Base-by-base conservation (phyloP, 1,140 invertebrate genomes). In the Watersipora subatra region DNA sequence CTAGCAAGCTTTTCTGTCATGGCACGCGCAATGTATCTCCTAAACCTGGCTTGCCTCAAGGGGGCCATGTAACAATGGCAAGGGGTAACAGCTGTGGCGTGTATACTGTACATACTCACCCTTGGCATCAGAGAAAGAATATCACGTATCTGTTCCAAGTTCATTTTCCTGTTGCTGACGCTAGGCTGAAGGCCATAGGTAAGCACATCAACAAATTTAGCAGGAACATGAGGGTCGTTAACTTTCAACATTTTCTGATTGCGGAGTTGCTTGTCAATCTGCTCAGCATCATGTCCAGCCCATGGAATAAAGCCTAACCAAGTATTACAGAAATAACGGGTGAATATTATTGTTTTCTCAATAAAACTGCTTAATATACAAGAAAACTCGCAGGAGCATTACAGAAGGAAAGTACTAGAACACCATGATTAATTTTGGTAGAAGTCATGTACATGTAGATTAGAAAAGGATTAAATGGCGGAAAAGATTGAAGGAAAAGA, bases 131-230 rank as follows among this genome's bases (percentile, higher is more conserved):
- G 22, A 12, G 22, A 59, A 28, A 59, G 58, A 24, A 59, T 22
- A 28, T 59, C 58, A 12, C 58, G 7, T 7, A 59, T 28, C 17
- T 59, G 58, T 22, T 59, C 58, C 22, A 59, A 28, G 58, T 28
- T 59, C 58, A 59, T 59, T 28, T 59, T 59, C 7, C 58, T 7
- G 22, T 59, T 59, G 58, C 22, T 59, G 17, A 22, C 22, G 58
- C 22, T 59, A 12, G 58, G 58, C 58, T 59, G 58, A 25, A 59
- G 58, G 7, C 58, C 58, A 28, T 59, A 59, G 22, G 27, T 59
- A 7, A 59, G 22, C 7, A 59, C 58, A 28, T 59, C 58, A 28
- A 24, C 27, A 25, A 59, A 28, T 22, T 59, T 59, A 28, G 58
- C 22, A 12, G 58, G 58, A 24, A 59, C 58, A 12, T 28, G 22